phyloP scores from a whole-genome alignment of 2,113 vertebrate genomes.

The Sprattus sprattus region DNA sequence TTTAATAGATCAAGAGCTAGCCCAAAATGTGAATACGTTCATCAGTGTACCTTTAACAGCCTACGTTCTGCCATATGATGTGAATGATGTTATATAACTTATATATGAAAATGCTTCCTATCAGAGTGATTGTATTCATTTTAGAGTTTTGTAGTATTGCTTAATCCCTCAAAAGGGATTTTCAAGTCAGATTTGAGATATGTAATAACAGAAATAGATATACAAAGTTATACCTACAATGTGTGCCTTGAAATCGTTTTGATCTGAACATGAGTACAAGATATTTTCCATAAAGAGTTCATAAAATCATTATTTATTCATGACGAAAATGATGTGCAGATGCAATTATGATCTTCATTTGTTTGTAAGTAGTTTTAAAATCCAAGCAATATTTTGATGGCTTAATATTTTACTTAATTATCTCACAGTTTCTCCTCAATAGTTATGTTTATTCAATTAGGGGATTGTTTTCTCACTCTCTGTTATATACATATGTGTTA shows the following conservation, averaged over 20 bases:
- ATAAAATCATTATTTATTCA: not conserved
- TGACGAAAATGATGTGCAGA: not conserved
- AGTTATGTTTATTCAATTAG: not conserved
- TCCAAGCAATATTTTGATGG: not conserved
- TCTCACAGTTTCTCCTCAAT: not conserved
- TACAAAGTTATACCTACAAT: not conserved
- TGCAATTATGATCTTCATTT: not conserved
- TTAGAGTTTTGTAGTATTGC: too few relatives aligned
- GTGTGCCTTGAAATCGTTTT: not conserved
- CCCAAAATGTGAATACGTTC: conserved; percentile 4
- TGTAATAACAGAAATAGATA: not conserved
- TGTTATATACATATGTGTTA: not conserved
- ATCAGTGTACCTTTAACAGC: not conserved
- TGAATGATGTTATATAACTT: not conserved
- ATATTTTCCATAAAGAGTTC: not conserved
- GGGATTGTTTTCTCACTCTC: not conserved
- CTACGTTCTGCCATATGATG: not conserved
- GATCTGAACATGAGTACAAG: not conserved
- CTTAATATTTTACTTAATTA: not conserved
- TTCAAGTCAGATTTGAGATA: not conserved
- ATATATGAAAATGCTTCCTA: not conserved
- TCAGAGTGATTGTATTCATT: not conserved
- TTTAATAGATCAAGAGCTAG: not conserved
- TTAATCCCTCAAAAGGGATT: too few relatives aligned
- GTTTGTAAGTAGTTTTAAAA: not conserved